phyloP scores from a whole-genome alignment of 1,140 invertebrate species.

The Bradysia coprophila region DNA sequence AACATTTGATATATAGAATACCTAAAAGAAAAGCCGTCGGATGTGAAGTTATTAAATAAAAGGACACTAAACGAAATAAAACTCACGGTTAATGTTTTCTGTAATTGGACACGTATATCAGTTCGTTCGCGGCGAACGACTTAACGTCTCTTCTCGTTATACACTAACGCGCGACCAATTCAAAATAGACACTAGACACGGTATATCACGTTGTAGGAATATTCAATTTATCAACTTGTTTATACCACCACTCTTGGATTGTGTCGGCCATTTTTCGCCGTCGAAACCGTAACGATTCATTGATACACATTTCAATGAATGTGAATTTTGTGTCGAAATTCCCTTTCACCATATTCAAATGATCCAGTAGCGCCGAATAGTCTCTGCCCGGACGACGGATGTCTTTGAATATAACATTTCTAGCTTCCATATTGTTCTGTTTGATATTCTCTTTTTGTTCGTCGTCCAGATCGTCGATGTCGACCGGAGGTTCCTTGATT shows the following conservation, averaged over 20 bases:
- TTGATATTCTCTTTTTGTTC: conserved; percentile 25
- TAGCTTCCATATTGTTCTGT: conserved; percentile 24
- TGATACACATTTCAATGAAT: conserved; percentile 54
- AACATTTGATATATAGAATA: no score
- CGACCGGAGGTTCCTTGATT: conserved; percentile 2
- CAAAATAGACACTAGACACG: background rate
- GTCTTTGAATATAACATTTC: conserved; percentile 32
- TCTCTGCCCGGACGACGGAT: conserved; percentile 33
- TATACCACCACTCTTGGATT: conserved; percentile 24
- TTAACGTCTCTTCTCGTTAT: no score
- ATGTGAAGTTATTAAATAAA: background rate
- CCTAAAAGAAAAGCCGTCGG: no score
- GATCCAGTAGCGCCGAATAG: conserved; percentile 47
- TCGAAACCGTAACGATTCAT: conserved; percentile 65
- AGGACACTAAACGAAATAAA: background rate
- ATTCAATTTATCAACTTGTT: conserved; percentile 2
- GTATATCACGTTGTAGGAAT: background rate
- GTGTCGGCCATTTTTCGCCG: conserved; percentile 44
- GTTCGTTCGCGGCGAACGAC: no score
- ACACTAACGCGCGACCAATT: no score
- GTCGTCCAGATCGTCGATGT: conserved; percentile 11
- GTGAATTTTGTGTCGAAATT: conserved; percentile 42
- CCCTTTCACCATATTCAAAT: conserved; percentile 51
- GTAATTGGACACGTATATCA: no score
- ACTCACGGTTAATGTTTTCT: no score